Evolutionary conservation across 2,797 vertebrate genomes (phyloP).

Genomic region (Tachyglossus aculeatus): DNA sequence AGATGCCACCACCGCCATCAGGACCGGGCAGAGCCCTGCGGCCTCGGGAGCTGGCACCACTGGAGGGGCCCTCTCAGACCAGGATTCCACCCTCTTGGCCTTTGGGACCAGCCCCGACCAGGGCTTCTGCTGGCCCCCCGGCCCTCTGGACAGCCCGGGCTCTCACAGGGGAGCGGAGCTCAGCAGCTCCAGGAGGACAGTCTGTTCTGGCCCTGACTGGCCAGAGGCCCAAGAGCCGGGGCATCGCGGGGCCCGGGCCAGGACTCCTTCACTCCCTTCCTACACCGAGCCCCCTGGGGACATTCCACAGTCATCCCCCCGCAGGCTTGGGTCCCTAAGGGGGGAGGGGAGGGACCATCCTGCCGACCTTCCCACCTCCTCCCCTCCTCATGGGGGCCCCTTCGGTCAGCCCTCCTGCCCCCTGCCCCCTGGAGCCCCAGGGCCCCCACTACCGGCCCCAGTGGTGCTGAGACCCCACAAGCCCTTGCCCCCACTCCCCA

Average conservation of each 20-base stretch:
- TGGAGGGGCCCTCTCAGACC: neutral
- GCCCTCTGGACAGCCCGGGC: neutral
- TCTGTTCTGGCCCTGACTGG: neutral
- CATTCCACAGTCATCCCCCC: neutral
- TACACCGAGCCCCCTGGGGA: constrained; percentile 49
- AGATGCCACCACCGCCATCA: neutral
- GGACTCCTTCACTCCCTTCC: constrained; percentile 43
- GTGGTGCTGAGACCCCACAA: neutral
- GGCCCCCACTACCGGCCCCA: neutral
- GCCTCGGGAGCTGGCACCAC: neutral
- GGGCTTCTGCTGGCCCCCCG: neutral
- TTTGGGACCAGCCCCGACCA: neutral
- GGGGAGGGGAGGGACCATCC: constrained; percentile 43
- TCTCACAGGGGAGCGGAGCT: constrained; percentile 5
- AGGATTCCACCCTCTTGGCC: neutral
- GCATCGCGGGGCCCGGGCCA: constrained; percentile 4
- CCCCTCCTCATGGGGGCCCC: constrained; percentile 18
- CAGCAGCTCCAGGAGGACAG: constrained; percentile 23
- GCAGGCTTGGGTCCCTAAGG: constrained; percentile 26
- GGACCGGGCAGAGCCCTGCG: neutral
- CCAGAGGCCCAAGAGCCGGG: constrained; percentile 16
- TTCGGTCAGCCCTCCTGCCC: neutral
- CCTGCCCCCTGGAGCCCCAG: neutral
- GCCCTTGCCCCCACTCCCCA: neutral
- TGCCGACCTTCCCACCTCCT: constrained; percentile 27